Conservation (phyloP, 2,888 invertebrate species). For the Pteria penguin region DNA sequence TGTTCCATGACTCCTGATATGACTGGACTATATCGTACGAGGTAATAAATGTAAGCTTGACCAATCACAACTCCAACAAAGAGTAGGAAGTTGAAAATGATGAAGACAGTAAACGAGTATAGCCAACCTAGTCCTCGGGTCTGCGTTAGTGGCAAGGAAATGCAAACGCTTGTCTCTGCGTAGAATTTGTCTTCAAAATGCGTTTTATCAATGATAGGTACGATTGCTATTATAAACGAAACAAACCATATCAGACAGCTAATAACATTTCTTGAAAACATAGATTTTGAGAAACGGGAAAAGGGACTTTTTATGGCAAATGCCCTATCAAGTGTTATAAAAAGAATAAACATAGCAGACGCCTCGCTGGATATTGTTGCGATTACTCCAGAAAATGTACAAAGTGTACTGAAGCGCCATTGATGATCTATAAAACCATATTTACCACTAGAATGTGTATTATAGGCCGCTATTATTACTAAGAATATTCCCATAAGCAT, state of each 20-base stretch:
- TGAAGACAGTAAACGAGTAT: not conserved
- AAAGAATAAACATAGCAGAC: constrained; percentile 2
- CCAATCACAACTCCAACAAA: not conserved
- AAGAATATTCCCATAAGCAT: constrained; percentile 19
- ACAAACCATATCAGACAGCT: not conserved
- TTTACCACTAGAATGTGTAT: not conserved
- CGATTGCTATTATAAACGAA: not conserved
- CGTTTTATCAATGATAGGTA: constrained; percentile 4
- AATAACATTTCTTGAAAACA: not conserved
- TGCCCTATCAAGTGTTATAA: constrained; percentile 18
- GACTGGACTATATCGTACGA: no score
- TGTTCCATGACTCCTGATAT: no score
- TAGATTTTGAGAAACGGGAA: not conserved
- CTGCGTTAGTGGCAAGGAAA: not conserved
- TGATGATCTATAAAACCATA: constrained; percentile 12
- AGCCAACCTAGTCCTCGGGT: not conserved
- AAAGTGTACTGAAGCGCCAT: constrained; percentile 17
- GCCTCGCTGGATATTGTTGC: constrained; percentile 18
- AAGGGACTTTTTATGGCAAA: constrained; percentile 14
- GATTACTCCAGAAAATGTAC: constrained; percentile 10
- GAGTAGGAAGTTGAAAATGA: not conserved
- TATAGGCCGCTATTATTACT: not conserved
- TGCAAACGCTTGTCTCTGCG: not conserved
- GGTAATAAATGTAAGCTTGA: not conserved
- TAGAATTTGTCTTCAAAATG: not conserved